A percentile compares a stretch with the other conserved stretches of the same genome.
Evolutionary conservation across 2,888 invertebrate genomes (phyloP).

Genomic region (Meghimatium bilineatum): DNA sequence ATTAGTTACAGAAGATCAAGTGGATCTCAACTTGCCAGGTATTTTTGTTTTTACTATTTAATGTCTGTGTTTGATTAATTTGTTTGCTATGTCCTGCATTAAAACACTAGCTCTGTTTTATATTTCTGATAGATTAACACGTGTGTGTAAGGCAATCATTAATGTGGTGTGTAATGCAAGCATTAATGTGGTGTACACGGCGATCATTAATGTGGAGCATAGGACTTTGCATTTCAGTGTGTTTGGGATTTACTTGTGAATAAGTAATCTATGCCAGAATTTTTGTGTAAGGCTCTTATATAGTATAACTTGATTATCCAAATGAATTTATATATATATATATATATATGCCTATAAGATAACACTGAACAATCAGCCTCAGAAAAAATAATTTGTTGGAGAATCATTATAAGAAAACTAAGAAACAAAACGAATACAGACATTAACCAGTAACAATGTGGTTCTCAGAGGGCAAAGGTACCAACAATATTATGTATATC

Average conservation of each 20-base stretch:
- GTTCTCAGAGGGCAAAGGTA: too few species aligned
- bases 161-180: background rate
- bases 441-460: too few species aligned
- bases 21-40: slow-evolving; percentile 94
- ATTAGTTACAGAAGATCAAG: slow-evolving; percentile 98
- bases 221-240: background rate
- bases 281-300: background rate
- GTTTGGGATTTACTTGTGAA: background rate
- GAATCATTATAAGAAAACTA: too few species aligned
- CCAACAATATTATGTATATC: too few species aligned
- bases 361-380: too few species aligned
- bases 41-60: slow-evolving; percentile 36
- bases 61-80: background rate
- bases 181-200: too few species aligned
- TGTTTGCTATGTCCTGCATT: background rate
- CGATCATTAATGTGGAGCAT: background rate
- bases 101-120: background rate
- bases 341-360: too few species aligned
- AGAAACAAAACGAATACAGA: too few species aligned
- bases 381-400: too few species aligned
- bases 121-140: background rate
- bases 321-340: background rate
- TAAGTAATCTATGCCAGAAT: background rate
- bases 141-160: background rate
- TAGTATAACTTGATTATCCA: background rate